Conservation (phyloP, 2,797 vertebrate species). For the Semotilus atromaculatus region DNA sequence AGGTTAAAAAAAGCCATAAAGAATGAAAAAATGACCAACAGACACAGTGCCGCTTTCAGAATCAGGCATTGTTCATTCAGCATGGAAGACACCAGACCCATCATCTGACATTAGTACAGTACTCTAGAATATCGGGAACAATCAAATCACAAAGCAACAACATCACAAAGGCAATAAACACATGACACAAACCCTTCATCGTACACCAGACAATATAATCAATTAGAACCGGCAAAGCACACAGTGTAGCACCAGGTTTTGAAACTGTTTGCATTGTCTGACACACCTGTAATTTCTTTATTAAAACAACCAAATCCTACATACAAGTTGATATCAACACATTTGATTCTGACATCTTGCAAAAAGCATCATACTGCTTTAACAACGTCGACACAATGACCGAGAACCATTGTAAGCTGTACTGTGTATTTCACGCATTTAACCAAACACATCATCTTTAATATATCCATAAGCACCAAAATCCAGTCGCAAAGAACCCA, state of each 20-base stretch:
- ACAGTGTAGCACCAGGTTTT: slow-evolving; percentile 35
- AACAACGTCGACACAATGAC: slow-evolving; percentile 20
- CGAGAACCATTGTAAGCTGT: slow-evolving; percentile 23
- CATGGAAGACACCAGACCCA: slow-evolving; percentile 60
- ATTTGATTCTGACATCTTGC: slow-evolving; percentile 20
- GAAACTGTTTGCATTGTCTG: slow-evolving; percentile 20
- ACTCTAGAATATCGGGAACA: slow-evolving; percentile 45
- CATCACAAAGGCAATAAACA: slow-evolving; percentile 43
- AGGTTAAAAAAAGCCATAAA: background rate
- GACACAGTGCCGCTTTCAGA: slow-evolving; percentile 44
- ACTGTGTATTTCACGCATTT: background rate
- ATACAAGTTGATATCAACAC: slow-evolving; percentile 17
- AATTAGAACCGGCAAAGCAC: slow-evolving; percentile 10
- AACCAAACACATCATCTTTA: slow-evolving; percentile 20
- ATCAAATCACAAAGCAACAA: slow-evolving; percentile 53
- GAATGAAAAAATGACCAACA: slow-evolving; percentile 7
- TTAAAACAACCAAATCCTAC: slow-evolving; percentile 16
- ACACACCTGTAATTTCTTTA: slow-evolving; percentile 30
- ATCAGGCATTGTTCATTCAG: slow-evolving; percentile 60
- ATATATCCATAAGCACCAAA: slow-evolving; percentile 53
- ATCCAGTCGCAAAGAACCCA: slow-evolving; percentile 43
- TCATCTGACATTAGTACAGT: slow-evolving; percentile 63
- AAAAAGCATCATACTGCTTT: slow-evolving; percentile 20
- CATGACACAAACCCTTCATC: slow-evolving; percentile 26
- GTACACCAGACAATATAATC: slow-evolving; percentile 33